A percentile compares a stretch with the other conserved stretches of the same genome.
These are phyloP conservation scores for Chionodraco myersi DNA, from an alignment of 2,113 vertebrate species.

Conservation along the genomic window DNA sequence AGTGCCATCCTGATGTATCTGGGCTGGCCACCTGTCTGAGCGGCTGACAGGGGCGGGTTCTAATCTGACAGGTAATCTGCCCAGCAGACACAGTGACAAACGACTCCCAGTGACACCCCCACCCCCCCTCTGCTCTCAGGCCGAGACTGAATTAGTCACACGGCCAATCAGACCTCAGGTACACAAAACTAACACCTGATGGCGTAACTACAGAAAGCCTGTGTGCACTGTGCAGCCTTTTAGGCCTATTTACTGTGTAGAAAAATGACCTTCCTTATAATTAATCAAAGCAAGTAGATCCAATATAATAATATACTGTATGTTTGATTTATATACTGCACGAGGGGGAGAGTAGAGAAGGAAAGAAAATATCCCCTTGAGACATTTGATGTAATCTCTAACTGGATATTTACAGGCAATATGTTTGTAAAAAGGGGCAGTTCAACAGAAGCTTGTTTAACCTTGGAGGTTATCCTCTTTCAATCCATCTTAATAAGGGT, in stretches of 20 bases:
- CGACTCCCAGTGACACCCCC: slow-evolving; percentile 54
- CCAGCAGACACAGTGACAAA: slow-evolving; percentile 78
- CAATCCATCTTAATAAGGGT: slow-evolving; percentile 52
- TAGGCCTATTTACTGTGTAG: slow-evolving; percentile 32
- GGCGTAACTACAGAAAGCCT: slow-evolving; percentile 14
- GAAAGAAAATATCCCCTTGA: slow-evolving; percentile 19
- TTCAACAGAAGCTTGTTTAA: slow-evolving; percentile 18
- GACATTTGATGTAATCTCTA: slow-evolving; percentile 44
- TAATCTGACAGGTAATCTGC: slow-evolving; percentile 86
- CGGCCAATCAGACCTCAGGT: slow-evolving; percentile 38
- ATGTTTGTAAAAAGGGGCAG: slow-evolving; percentile 10
- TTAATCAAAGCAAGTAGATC: slow-evolving; percentile 42
- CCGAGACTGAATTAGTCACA: slow-evolving; percentile 52
- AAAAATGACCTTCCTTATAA: slow-evolving; percentile 33
- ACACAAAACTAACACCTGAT: slow-evolving; percentile 1
- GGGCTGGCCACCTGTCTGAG: slow-evolving; percentile 69
- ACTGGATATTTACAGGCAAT: slow-evolving; percentile 50
- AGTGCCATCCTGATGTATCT: slow-evolving; percentile 69
- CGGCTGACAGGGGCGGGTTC: slow-evolving; percentile 75
- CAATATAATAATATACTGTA: slow-evolving; percentile 21
- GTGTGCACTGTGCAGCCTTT: not conserved
- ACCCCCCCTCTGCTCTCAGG: slow-evolving; percentile 26
- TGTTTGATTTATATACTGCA: slow-evolving; percentile 35
- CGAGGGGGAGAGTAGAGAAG: not conserved
- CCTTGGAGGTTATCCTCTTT: slow-evolving; percentile 32